These are phyloP conservation scores for Ceratothoa steindachneri DNA, from an alignment of 2,888 invertebrate species.

Conservation along the genomic window DNA sequence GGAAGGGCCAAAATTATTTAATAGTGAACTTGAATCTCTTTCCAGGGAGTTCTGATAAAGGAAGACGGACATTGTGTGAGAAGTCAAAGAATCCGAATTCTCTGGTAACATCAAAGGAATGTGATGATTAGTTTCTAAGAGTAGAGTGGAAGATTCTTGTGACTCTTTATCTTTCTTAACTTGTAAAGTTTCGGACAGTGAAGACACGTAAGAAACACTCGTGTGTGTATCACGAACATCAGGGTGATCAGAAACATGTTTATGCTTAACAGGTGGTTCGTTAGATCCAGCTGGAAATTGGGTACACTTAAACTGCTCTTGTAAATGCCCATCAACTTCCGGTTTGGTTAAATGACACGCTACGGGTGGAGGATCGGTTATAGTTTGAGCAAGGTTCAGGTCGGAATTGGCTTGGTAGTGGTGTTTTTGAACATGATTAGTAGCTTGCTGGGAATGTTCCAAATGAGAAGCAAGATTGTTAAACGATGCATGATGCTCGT, in stretches of 20 bases:
- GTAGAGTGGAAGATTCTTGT: neutral
- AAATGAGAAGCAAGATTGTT: neutral
- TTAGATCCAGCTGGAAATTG: too few species aligned
- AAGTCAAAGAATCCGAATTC: neutral
- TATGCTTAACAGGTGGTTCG: too few species aligned
- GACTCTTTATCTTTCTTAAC: neutral
- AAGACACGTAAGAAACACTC: neutral
- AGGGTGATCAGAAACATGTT: neutral
- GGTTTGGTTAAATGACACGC: neutral
- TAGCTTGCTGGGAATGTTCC: neutral
- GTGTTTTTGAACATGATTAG: neutral
- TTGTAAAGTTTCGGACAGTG: neutral
- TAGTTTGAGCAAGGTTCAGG: neutral
- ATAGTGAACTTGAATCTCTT: neutral
- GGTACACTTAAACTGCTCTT: too few species aligned
- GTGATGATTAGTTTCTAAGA: neutral
- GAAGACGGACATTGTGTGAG: neutral
- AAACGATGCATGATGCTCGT: neutral
- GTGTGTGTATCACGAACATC: neutral
- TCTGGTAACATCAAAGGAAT: slow-evolving; percentile 6
- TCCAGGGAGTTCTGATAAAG: neutral
- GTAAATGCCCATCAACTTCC: neutral
- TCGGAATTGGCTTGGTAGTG: neutral
- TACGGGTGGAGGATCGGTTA: neutral
- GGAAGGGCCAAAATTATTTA: neutral